Conservation (phyloP, 2,113 vertebrate genomes). For the Bubo blakistoni region DNA sequence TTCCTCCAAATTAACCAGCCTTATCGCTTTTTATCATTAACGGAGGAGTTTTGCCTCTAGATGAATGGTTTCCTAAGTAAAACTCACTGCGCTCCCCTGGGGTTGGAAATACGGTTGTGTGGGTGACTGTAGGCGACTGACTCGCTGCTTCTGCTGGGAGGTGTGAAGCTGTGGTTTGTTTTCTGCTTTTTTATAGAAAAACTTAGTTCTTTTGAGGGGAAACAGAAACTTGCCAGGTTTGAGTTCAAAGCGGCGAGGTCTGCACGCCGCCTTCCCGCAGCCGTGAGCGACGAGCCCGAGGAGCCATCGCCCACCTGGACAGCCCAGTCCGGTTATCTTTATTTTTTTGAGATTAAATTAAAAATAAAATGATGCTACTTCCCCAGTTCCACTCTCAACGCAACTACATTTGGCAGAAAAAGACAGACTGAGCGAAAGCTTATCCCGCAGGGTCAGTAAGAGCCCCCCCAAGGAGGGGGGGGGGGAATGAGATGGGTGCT, state of each 20-base stretch:
- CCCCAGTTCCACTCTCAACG: too few species aligned
- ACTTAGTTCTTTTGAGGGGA: not conserved
- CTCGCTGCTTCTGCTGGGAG: not conserved
- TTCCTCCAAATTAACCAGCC: not conserved
- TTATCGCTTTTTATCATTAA: not conserved
- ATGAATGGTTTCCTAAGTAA: not conserved
- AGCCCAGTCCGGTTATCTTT: too few species aligned
- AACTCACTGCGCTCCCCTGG: too few species aligned
- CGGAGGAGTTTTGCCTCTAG: not conserved
- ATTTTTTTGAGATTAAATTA: not conserved
- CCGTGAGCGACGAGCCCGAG: not conserved
- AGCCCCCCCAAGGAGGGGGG: not conserved
- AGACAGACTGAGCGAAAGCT: not conserved
- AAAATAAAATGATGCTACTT: too few species aligned
- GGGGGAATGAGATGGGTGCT: not conserved
- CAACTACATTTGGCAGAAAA: not conserved
- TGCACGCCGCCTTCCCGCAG: not conserved
- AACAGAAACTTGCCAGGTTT: not conserved
- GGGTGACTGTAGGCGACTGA: not conserved
- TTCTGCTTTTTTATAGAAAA: not conserved
- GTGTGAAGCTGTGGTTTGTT: not conserved
- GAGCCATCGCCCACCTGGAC: not conserved
- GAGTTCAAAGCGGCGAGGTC: not conserved
- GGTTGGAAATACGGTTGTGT: not conserved
- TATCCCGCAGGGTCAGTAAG: not conserved